Evolutionary conservation across 2,797 vertebrate genomes (phyloP).

Genomic region (Sebastes dallii): DNA sequence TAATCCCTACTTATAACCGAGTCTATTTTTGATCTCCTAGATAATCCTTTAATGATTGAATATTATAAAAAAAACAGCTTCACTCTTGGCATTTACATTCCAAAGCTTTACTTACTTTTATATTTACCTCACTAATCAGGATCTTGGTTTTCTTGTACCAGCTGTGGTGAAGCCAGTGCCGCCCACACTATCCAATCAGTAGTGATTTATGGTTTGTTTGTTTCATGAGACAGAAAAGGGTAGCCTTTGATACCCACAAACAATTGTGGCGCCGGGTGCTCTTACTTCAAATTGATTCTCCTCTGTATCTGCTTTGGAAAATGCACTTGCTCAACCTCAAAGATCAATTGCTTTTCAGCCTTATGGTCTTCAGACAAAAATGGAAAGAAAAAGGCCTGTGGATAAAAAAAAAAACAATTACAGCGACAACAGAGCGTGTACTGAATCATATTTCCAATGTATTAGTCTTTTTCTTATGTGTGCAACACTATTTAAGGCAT

Average conservation of each 20-base stretch:
- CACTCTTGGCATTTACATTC: constrained; percentile 24
- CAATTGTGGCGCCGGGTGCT: constrained; percentile 59
- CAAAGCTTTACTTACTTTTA: constrained; percentile 14
- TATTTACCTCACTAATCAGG: constrained; percentile 45
- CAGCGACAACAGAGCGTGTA: neutral
- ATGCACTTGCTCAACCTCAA: constrained; percentile 67
- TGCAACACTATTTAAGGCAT: constrained; percentile 20
- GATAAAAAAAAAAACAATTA: constrained; percentile 43
- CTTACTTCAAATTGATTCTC: constrained; percentile 75
- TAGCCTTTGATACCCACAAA: constrained; percentile 69
- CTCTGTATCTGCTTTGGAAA: constrained; percentile 70
- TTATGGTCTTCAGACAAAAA: constrained; percentile 48
- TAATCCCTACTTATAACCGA: neutral
- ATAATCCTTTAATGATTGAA: neutral
- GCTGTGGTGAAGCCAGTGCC: constrained; percentile 22
- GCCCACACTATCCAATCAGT: constrained; percentile 58
- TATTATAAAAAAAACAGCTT: constrained; percentile 1
- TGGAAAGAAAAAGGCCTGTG: constrained; percentile 2
- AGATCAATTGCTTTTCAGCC: constrained; percentile 69
- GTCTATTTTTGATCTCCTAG: neutral
- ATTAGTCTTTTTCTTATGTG: constrained; percentile 20
- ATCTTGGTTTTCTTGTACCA: constrained; percentile 32
- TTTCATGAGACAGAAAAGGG: constrained; percentile 62
- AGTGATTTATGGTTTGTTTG: constrained; percentile 81
- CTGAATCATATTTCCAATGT: constrained; percentile 29